These are phyloP conservation scores for Platycheirus rosarum DNA, from an alignment of 2,888 invertebrate genomes.

Conservation along the genomic window DNA sequence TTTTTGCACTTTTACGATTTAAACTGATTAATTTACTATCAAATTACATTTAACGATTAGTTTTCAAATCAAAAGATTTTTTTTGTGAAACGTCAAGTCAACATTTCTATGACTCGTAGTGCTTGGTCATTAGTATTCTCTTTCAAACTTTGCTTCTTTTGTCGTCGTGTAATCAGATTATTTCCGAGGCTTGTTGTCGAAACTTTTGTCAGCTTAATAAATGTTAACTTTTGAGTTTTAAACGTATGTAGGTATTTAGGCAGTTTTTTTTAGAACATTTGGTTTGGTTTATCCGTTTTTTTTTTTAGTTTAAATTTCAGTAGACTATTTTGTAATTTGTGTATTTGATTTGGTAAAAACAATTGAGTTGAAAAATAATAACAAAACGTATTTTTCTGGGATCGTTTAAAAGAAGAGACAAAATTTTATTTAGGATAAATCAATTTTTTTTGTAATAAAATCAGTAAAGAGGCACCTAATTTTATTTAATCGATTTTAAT, in stretches of 20 bases:
- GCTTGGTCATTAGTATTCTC: too few species aligned
- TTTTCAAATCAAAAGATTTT: too few species aligned
- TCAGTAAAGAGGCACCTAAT: neutral
- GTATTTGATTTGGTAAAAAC: constrained; percentile 37
- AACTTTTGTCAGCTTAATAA: neutral
- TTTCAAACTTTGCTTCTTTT: too few species aligned
- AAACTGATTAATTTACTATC: too few species aligned
- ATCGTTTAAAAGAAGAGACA: constrained; percentile 13
- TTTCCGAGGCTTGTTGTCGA: neutral
- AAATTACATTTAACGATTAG: too few species aligned
- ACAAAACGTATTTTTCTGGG: constrained; percentile 43
- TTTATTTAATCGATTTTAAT: neutral
- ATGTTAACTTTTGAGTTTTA: constrained; percentile 37
- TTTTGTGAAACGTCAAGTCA: too few species aligned
- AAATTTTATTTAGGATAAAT: neutral
- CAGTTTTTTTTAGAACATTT: constrained; percentile 52
- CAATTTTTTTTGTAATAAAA: neutral
- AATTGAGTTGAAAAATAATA: constrained; percentile 15
- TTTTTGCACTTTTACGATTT: too few species aligned
- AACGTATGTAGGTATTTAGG: constrained; percentile 34
- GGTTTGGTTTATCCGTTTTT: constrained; percentile 1
- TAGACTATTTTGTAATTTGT: constrained; percentile 44
- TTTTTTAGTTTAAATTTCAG: constrained; percentile 41
- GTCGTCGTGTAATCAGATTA: too few species aligned
- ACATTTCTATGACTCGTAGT: too few species aligned